Base-by-base conservation (phyloP, 2,113 vertebrate genomes). In the Dasyurus viverrinus region DNA sequence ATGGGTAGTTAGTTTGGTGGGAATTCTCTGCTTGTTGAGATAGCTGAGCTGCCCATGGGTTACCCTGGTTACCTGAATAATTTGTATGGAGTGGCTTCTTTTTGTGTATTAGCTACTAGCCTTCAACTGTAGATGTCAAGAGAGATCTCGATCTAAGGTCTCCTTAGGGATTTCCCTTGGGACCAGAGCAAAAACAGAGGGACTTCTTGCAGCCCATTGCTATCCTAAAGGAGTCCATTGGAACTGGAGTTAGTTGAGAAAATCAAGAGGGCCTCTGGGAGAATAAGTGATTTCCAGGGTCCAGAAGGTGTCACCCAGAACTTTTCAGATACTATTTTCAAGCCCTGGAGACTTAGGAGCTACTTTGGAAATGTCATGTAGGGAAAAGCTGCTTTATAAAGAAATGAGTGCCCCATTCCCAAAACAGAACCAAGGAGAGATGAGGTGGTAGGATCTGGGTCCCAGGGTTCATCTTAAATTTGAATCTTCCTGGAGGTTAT, bases 91-190 rank as follows among this genome's bases (percentile, higher is more conserved):
- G 26, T 50, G 9, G 19, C n/a, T 46, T 27, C 52, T 26, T 46
- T 14, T 22, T 89, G 12, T 42, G 36, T 26, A 16, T 26, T 16
- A 46, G 84, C 57, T n/a, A 5, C 50, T 92, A 55, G n/a, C 23
- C 89, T 95, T 42, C 53, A 93, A 93, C 95, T 95, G 94, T 90
- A 94, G 96, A 96, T 95, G 92, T 96, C 76, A 96, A 84, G 95
- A 92, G 54, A 95, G 50, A 91, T 48, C 16, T 50, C 94, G n/a
- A n/a, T n/a, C 60, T 94, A 47, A 57, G 89, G 95, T n/a, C 52
- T 89, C 93, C 92, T 76, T 92, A 53, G 91, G 94, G 96, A 92
- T 96, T 47, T 54, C 91, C 92, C 8, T 93, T 94, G 84, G 90
- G 92, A 93, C 92, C 53, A 93, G 54, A 96, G 89, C 46, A 95